Percentiles rank a stretch among this genome's conserved stretches.
Evolutionary conservation across 2,797 vertebrate genomes (phyloP).

Genomic region (Pterois miles): DNA sequence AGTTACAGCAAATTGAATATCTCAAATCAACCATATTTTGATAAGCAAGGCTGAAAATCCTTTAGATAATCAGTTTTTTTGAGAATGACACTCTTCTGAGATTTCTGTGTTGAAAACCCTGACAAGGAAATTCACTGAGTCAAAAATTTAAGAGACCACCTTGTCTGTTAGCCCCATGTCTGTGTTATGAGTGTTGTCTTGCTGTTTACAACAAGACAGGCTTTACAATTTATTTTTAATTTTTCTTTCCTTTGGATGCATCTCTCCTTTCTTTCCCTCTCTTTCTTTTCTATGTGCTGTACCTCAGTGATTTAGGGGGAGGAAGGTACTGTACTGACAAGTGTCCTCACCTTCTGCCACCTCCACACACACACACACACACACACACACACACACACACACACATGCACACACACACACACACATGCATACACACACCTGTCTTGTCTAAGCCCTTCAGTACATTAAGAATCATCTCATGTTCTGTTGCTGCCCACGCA

Average conservation of each 20-base stretch:
- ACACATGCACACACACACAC: neutral
- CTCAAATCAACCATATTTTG: neutral
- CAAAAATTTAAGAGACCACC: conserved; percentile 2
- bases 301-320: conserved; percentile 89
- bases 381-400: conserved; percentile 35
- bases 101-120: conserved; percentile 9
- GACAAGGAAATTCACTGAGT: conserved; percentile 8
- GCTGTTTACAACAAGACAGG: conserved; percentile 57
- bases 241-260: conserved; percentile 79
- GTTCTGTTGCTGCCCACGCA: conserved; percentile 36
- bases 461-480: conserved; percentile 50
- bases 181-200: conserved; percentile 64
- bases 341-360: conserved; percentile 67
- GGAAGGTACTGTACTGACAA: conserved; percentile 86
- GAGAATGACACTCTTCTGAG: neutral
- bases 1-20: conserved; percentile 32
- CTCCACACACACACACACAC: conserved; percentile 29
- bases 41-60: neutral
- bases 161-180: conserved; percentile 52
- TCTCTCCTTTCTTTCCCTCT: conserved; percentile 80
- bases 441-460: conserved; percentile 57
- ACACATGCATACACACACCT: conserved; percentile 26
- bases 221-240: conserved; percentile 67
- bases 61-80: neutral
- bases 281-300: conserved; percentile 84